These are phyloP conservation scores for Chelmon rostratus DNA, from an alignment of 2,797 vertebrate genomes.

Conservation along the genomic window DNA sequence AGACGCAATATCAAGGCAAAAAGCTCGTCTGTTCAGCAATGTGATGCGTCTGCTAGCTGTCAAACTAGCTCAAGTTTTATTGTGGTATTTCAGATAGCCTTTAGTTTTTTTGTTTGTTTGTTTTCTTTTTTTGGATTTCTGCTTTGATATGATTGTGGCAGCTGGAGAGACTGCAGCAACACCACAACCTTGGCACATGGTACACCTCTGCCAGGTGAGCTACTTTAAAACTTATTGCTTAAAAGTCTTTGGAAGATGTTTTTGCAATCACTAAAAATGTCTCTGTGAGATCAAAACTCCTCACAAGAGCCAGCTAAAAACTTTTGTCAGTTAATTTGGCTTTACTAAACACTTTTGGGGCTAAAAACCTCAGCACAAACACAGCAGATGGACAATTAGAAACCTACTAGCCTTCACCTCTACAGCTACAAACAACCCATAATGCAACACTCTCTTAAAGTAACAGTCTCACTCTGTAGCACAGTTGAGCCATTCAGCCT, in stretches of 20 bases:
- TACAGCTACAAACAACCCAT: not conserved
- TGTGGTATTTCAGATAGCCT: not conserved
- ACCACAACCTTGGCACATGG: no score
- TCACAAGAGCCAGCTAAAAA: not conserved
- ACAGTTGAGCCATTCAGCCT: not conserved
- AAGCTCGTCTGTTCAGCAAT: not conserved
- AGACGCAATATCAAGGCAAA: not conserved
- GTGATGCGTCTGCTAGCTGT: not conserved
- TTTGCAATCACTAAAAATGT: not conserved
- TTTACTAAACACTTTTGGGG: not conserved
- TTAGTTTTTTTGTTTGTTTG: no score
- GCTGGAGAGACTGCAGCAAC: no score
- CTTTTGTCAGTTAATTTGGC: not conserved
- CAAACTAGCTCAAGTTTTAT: not conserved
- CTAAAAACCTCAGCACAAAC: not conserved
- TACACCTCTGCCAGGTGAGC: no score
- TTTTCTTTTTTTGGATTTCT: not conserved
- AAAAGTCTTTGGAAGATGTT: not conserved
- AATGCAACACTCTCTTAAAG: conserved; percentile 34
- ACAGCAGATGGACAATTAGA: no score
- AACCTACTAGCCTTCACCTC: conserved; percentile 1
- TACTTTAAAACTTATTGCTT: no score
- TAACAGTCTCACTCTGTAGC: not conserved
- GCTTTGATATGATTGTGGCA: not conserved
- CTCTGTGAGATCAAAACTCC: not conserved